A percentile compares a stretch with the other conserved stretches of the same genome.
phyloP scores from a whole-genome alignment of 2,797 vertebrate genomes.

The Danio aesculapii region DNA sequence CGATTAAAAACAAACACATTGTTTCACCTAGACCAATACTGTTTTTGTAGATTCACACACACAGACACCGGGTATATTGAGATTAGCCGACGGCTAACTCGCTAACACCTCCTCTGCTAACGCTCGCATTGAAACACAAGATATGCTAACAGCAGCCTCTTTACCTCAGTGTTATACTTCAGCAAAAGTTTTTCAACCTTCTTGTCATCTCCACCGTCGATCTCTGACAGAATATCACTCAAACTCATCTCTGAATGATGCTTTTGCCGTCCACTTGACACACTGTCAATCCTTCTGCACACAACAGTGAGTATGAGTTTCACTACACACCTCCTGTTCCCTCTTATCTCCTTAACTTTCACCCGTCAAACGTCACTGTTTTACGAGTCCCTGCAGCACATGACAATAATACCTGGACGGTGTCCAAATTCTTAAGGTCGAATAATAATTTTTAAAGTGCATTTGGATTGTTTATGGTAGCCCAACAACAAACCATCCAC shows the following conservation, averaged over 20 bases:
- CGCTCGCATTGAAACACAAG: background rate
- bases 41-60: background rate
- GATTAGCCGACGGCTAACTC: conserved; percentile 5
- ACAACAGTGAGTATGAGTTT: background rate
- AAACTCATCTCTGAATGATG: conserved; percentile 77
- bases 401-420: background rate
- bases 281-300: background rate
- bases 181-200: conserved; percentile 80
- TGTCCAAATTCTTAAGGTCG: background rate
- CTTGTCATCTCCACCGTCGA: conserved; percentile 75
- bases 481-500: background rate
- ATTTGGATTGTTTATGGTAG: background rate
- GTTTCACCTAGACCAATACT: background rate
- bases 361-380: conserved; percentile 51
- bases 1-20: background rate
- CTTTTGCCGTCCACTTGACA: background rate
- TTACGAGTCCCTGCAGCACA: conserved; percentile 53
- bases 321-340: conserved; percentile 52
- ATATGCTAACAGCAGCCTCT: conserved; percentile 26
- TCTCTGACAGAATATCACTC: conserved; percentile 76
- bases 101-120: conserved; percentile 28
- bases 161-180: conserved; percentile 89
- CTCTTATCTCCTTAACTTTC: conserved; percentile 58
- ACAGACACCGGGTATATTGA: background rate
- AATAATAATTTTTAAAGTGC: background rate